phyloP scores from a whole-genome alignment of 2,797 vertebrate genomes.

The Dryobates pubescens region DNA sequence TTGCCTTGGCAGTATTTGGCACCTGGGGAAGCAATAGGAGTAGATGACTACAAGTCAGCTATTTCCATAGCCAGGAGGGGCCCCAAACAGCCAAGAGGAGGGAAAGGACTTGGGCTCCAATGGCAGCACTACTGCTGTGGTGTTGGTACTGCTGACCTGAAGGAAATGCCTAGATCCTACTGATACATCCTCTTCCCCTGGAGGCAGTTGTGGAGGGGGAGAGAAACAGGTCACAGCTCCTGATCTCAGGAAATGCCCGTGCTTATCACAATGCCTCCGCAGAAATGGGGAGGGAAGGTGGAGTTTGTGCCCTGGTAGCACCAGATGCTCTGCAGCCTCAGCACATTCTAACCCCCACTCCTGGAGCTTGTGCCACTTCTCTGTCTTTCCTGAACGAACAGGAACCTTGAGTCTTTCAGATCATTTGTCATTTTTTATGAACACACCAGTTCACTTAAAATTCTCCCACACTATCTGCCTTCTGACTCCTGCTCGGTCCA shows the following conservation, averaged over 20 bases:
- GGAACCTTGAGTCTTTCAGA: conserved; percentile 19
- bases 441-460: conserved; percentile 16
- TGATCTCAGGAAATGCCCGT: background rate
- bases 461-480: conserved; percentile 11
- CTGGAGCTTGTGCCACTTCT: background rate
- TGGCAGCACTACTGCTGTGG: background rate
- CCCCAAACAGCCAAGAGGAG: fast-evolving
- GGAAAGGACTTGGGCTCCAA: background rate
- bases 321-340: background rate
- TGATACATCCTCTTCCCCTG: background rate
- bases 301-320: background rate
- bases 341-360: fast-evolving
- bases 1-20: background rate
- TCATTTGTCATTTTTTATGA: conserved; percentile 51
- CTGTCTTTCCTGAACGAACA: background rate
- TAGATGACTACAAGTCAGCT: background rate
- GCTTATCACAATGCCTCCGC: background rate
- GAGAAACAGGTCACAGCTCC: background rate
- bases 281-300: background rate
- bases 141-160: background rate
- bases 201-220: background rate
- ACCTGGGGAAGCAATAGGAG: background rate
- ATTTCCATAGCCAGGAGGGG: background rate
- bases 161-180: background rate
- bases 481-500: background rate